Base-by-base conservation (phyloP, 2,113 vertebrate species). In the Amblyornis subalaris region DNA sequence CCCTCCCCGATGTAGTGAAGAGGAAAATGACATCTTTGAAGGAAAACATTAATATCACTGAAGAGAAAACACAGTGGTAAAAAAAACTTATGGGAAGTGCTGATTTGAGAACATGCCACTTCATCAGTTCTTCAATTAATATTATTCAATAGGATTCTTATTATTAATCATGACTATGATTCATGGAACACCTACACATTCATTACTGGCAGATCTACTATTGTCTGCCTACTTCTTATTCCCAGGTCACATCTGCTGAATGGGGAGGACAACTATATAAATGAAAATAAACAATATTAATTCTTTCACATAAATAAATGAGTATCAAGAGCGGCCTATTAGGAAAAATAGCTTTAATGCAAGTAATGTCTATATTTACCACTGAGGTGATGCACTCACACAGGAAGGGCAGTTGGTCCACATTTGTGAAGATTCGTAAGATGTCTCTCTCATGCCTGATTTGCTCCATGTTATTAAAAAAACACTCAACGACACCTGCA, bases 401-500 rank as follows among this genome's bases (percentile, higher is more conserved):
- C 71, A 62, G 1, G 25, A 57, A 48, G 38, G 77, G 66, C 62
- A 48, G 57, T 51, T 50, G 81, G 84, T 69, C 38, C 66, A 47
- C 38, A n/a, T 70, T 51, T 62, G 55, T 72, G 50, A 76, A 35
- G 50, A 75, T 55, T 65, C 47, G 0, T 50, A 53, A 64, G 55
- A 91, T 23, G 40, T 25, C 16, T 65, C 55, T 88, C 82, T 84
- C 73, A 69, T 36, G 58, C 9, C 2, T 50, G 89, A 82, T 86
- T 95, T 92, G 54, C 38, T 93, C 61, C 77, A 44, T 76, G 77
- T 73, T 89, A 89, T 70, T 85, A 81, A 91, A 93, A 94, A 91
- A 88, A 12, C 88, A 95, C 74, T 81, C 82, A 91, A 85, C 40
- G 72, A 85, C 78, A 85, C 95, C 74, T 91, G 85, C 94, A 91